phyloP scores from a whole-genome alignment of 2,113 vertebrate genomes.

The Engystomops pustulosus region DNA sequence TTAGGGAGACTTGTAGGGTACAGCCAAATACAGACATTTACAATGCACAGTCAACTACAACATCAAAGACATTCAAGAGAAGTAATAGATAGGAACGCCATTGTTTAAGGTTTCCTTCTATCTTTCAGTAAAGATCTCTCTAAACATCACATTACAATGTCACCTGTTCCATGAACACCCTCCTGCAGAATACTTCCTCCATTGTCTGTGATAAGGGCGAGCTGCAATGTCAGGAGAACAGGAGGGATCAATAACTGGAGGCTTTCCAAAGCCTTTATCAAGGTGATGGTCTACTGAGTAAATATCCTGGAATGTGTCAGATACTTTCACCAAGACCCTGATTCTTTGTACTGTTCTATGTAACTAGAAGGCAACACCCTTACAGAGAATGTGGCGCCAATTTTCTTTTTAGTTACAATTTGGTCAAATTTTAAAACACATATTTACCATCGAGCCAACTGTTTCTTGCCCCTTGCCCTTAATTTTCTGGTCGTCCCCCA shows the following conservation, averaged over 20 bases:
- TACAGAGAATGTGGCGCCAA: no score
- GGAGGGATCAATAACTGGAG: constrained; percentile 16
- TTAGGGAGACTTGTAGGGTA: no score
- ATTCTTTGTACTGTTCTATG: neutral
- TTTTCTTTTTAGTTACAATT: no score
- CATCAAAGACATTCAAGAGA: no score
- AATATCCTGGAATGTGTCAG: neutral
- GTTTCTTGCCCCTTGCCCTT: no score
- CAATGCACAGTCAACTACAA: no score
- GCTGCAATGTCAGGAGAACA: neutral
- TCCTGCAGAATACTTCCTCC: neutral
- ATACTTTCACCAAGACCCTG: neutral
- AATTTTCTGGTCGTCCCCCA: no score
- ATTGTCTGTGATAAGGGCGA: neutral
- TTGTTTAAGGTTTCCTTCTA: no score
- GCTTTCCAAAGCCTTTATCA: neutral
- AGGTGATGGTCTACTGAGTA: neutral
- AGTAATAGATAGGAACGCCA: no score
- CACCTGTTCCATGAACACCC: neutral
- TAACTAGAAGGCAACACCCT: neutral
- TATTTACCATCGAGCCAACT: no score
- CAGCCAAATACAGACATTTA: no score
- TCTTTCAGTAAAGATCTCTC: neutral
- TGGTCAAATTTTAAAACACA: no score
- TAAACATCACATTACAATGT: neutral